Evolutionary conservation across 2,797 vertebrate genomes (phyloP), one percentile per base, ranked within the genome.

Genomic region (Naso thynnoides): DNA sequence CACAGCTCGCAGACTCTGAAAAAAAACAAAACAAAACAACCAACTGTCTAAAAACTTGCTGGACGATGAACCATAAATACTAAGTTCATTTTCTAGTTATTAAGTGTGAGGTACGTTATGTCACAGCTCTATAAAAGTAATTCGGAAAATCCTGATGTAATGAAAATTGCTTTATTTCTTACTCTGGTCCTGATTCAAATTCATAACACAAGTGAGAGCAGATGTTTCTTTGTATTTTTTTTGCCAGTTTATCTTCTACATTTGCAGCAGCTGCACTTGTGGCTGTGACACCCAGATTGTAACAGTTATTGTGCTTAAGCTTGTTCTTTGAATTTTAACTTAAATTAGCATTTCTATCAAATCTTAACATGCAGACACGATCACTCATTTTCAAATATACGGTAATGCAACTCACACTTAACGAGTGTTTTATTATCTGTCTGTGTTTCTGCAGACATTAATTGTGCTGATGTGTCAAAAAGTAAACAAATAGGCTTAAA

Each of bases 71-170:
- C 14, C 31, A 19, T 8, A 21, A n/a, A 38, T 41, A 6, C 38
- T 56, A 2, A 3, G 16, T 57, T 42, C 4, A 54, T 64, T 49
- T 26, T n/a, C n/a, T n/a, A n/a, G n/a, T n/a, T n/a, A n/a, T n/a
- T n/a, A n/a, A n/a, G n/a, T n/a, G n/a, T n/a, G n/a, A n/a, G 36
- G 50, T 71, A n/a, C 19, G 39, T 53, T 42, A 27, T 45, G 31
- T 66, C 39, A 58, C 29, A 36, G 2, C 39, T 62, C 15, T 31
- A 36, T 48, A 15, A 55, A 42, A 21, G 1, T 1, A 24, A 14
- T 19, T 9, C 9, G 5, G 27, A 11, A 41, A 42, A 29, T 1
- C 4, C n/a, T n/a, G n/a, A n/a, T n/a, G n/a, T n/a, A n/a, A n/a
- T n/a, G n/a, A n/a, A n/a, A n/a, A n/a, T n/a, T n/a, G n/a, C n/a